Evolutionary conservation across 2,888 invertebrate genomes (phyloP).

Genomic region (Hydroisotoma schaefferi): DNA sequence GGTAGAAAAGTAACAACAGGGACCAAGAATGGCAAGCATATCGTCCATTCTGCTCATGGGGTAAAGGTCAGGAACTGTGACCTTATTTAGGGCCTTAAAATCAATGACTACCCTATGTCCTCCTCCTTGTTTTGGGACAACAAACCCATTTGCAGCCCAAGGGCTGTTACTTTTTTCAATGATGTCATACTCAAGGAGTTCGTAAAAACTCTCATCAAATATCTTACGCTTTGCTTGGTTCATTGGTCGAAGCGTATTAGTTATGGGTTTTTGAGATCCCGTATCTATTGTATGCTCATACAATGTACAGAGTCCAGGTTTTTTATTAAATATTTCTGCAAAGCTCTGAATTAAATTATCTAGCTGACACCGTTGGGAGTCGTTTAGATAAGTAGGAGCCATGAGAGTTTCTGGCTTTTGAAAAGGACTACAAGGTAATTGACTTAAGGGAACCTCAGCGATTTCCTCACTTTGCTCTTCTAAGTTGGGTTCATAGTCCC

Average conservation of each 20-base stretch:
- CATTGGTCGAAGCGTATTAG: slow-evolving; percentile 23
- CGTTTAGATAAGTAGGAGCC: neutral
- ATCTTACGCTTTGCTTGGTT: slow-evolving; percentile 25
- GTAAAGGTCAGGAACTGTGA: slow-evolving; percentile 49
- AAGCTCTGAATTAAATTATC: neutral
- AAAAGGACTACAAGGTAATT: no score
- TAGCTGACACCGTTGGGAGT: neutral
- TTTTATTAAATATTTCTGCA: slow-evolving; percentile 15
- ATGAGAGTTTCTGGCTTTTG: neutral
- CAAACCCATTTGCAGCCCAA: slow-evolving; percentile 33
- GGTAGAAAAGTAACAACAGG: slow-evolving; percentile 49
- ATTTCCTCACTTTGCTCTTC: neutral
- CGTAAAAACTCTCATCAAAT: slow-evolving; percentile 28
- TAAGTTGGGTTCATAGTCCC: neutral
- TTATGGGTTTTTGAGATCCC: slow-evolving; percentile 16
- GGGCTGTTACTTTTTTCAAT: slow-evolving; percentile 27
- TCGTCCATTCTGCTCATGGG: slow-evolving; percentile 50
- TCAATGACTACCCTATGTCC: slow-evolving; percentile 49
- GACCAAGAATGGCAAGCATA: slow-evolving; percentile 50
- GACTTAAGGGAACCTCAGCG: neutral
- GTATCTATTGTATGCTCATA: slow-evolving; percentile 27
- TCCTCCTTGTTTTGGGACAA: slow-evolving; percentile 50
- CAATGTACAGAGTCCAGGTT: slow-evolving; percentile 17
- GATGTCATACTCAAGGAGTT: slow-evolving; percentile 27
- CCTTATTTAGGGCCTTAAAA: slow-evolving; percentile 49